Evolutionary conservation across 2,888 invertebrate species (phyloP).

Genomic region (Xanthostigma xanthostigma): DNA sequence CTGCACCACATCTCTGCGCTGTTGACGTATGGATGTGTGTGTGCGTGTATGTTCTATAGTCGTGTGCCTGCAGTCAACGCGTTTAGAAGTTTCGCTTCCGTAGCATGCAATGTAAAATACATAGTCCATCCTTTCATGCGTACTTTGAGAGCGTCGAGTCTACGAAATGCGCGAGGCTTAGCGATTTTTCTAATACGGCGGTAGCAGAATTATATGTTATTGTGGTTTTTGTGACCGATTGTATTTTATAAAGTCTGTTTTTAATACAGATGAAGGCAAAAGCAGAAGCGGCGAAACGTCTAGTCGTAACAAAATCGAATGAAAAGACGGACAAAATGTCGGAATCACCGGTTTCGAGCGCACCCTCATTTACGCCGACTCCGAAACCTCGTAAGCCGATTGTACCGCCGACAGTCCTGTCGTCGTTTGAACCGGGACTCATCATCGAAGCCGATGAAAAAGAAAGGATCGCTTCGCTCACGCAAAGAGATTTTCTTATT

Average conservation of each 20-base stretch:
- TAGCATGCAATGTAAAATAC: too few relatives aligned
- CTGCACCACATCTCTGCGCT: too few relatives aligned
- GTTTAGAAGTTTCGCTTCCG: too few relatives aligned
- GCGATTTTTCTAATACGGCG: too few relatives aligned
- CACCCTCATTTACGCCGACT: constrained; percentile 2
- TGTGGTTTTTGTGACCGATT: neutral
- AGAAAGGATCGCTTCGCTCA: constrained; percentile 45
- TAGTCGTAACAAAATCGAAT: constrained; percentile 17
- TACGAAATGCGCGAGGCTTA: too few relatives aligned
- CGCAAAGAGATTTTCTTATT: constrained; percentile 53
- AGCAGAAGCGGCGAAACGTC: constrained; percentile 39
- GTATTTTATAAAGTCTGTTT: constrained; percentile 8
- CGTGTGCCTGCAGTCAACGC: too few relatives aligned
- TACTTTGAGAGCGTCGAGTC: too few relatives aligned
- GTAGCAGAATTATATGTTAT: neutral
- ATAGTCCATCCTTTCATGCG: too few relatives aligned
- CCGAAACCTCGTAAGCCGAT: constrained; percentile 9
- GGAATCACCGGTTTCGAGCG: constrained; percentile 10
- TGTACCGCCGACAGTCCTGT: constrained; percentile 11
- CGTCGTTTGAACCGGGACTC: constrained; percentile 49
- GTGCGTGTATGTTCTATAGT: too few relatives aligned
- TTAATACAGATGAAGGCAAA: constrained; percentile 36
- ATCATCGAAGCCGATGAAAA: constrained; percentile 57
- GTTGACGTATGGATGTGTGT: too few relatives aligned
- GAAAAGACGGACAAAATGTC: constrained; percentile 2